phyloP scores from a whole-genome alignment of 2,797 vertebrate species.

The Chlorospingus semifuscus region DNA sequence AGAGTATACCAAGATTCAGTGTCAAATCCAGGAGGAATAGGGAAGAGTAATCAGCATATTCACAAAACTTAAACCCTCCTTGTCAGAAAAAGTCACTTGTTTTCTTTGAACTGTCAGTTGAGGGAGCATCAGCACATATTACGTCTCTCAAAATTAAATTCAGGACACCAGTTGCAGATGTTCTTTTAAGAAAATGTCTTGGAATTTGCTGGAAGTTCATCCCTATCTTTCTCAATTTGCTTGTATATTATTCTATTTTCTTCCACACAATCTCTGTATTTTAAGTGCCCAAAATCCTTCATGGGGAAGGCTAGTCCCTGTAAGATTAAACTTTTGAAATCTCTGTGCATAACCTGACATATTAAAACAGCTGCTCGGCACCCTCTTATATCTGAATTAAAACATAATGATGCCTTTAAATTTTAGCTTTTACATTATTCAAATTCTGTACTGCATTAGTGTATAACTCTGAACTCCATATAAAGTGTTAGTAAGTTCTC shows the following conservation, averaged over 20 bases:
- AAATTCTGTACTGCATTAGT: not conserved
- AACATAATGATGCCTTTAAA: not conserved
- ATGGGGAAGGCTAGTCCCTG: not conserved
- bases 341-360: not conserved
- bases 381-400: not conserved
- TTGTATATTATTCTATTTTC: not conserved
- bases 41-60: not conserved
- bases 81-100: accelerated
- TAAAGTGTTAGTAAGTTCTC: not conserved
- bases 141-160: not conserved
- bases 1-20: not conserved
- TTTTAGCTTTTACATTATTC: not conserved
- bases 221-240: not conserved
- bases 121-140: not conserved
- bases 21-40: not conserved
- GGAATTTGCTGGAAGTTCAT: not conserved
- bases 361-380: not conserved
- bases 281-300: not conserved
- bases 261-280: not conserved
- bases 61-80: not conserved
- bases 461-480: not conserved
- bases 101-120: not conserved
- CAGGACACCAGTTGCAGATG: not conserved
- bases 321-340: not conserved
- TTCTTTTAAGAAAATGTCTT: not conserved